Conservation (phyloP, 2,888 invertebrate species). For the Dryobota labecula region DNA sequence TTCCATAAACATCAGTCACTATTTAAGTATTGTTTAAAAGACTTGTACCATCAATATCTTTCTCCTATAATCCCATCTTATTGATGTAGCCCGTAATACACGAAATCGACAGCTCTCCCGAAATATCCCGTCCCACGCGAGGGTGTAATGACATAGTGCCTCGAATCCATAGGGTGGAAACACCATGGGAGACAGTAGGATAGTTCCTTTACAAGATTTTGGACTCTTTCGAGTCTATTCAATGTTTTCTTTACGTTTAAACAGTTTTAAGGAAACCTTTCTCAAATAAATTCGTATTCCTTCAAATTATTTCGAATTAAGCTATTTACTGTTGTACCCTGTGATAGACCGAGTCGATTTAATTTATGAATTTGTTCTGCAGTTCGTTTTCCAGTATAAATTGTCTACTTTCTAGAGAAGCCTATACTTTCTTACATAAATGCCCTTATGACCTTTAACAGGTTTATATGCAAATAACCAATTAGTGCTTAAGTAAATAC, state of each 20-base stretch:
- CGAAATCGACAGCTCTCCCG: conserved; percentile 72
- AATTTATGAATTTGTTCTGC: conserved; percentile 7
- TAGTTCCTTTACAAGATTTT: neutral
- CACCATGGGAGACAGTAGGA: conserved; percentile 21
- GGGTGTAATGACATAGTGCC: conserved; percentile 74
- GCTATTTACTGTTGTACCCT: neutral
- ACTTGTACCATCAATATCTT: conserved; percentile 23
- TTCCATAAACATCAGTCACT: conserved; percentile 2
- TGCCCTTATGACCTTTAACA: conserved; percentile 36
- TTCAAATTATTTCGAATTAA: neutral
- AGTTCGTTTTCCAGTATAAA: conserved; percentile 22
- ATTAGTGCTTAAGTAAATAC: conserved; percentile 37
- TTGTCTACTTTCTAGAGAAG: conserved; percentile 34
- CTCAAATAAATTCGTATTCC: neutral
- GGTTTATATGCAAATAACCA: conserved; percentile 44
- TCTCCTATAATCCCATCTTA: conserved; percentile 6
- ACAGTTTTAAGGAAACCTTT: neutral
- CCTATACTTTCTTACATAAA: conserved; percentile 1
- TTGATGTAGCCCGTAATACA: conserved; percentile 40
- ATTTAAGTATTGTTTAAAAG: conserved; percentile 7
- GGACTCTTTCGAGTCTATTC: neutral
- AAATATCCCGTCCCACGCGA: conserved; percentile 77
- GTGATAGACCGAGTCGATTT: neutral
- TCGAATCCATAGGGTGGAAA: conserved; percentile 58
- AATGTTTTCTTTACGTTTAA: neutral